A percentile compares a stretch with the other conserved stretches of the same genome.
Conservation (phyloP, 2,113 vertebrate genomes). For the Garra rufa region DNA sequence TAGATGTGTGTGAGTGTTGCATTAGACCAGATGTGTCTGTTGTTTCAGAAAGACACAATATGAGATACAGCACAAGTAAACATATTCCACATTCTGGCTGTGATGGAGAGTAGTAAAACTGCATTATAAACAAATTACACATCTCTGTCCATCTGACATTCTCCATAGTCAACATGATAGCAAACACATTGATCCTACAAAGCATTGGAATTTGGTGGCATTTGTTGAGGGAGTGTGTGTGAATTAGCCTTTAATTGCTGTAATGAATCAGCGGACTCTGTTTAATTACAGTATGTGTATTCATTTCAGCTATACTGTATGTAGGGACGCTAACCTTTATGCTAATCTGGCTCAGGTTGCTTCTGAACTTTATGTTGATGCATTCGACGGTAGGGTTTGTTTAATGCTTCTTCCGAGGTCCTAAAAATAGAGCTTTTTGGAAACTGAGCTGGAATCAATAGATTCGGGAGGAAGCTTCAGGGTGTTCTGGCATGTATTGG, state of each 20-base stretch:
- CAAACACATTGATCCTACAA: background rate
- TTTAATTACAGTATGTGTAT: slow-evolving; percentile 1
- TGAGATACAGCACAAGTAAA: slow-evolving; percentile 11
- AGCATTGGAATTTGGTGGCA: background rate
- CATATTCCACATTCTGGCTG: background rate
- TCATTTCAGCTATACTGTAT: background rate
- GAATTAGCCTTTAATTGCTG: background rate
- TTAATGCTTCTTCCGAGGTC: background rate
- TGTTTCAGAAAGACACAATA: background rate
- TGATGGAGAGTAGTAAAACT: background rate
- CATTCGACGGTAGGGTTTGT: background rate
- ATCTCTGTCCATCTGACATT: background rate
- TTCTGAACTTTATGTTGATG: background rate
- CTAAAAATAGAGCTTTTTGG: slow-evolving; percentile 8
- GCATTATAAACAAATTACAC: background rate
- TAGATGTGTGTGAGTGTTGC: background rate
- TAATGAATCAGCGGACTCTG: background rate
- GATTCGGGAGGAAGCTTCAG: slow-evolving; percentile 20
- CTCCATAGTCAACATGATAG: background rate
- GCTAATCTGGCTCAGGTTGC: background rate
- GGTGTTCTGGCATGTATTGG: slow-evolving; percentile 38
- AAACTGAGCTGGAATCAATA: slow-evolving; percentile 34
- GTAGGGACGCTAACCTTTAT: background rate
- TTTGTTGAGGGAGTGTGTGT: slow-evolving; percentile 17
- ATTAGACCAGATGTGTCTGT: slow-evolving; percentile 10